Conservation (phyloP, 2,797 vertebrate species). For the Pseudotriccus pelzelni region DNA sequence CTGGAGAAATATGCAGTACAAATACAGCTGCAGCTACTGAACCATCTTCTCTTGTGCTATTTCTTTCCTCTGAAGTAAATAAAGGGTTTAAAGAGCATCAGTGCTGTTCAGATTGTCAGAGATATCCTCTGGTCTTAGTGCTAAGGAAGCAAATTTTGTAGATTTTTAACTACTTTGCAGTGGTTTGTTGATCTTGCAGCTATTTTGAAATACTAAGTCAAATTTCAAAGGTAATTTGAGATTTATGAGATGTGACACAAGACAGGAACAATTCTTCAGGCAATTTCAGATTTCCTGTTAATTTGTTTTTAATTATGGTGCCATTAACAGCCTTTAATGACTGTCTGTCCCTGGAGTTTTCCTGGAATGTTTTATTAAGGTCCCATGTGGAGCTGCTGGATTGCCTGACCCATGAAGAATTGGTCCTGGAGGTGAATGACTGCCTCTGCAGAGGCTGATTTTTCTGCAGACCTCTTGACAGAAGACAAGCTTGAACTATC, state of each 20-base stretch:
- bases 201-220: background rate
- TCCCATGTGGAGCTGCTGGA: background rate
- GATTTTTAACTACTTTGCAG: background rate
- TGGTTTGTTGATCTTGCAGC: background rate
- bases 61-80: background rate
- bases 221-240: constrained; percentile 36
- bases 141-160: background rate
- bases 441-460: background rate
- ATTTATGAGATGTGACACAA: constrained; percentile 16
- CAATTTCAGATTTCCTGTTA: constrained; percentile 17
- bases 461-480: background rate
- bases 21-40: background rate
- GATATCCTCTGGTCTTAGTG: background rate
- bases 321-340: constrained; percentile 11
- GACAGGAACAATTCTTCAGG: constrained; percentile 7
- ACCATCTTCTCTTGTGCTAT: background rate
- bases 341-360: background rate
- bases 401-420: background rate
- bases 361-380: background rate
- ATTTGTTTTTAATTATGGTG: constrained; percentile 33
- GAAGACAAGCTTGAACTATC: background rate
- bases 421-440: background rate
- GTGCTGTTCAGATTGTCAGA: background rate
- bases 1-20: background rate
- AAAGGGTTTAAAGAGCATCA: background rate